Evolutionary conservation across 2,113 vertebrate species (phyloP).

Genomic region (Heterotilapia buettikoferi): DNA sequence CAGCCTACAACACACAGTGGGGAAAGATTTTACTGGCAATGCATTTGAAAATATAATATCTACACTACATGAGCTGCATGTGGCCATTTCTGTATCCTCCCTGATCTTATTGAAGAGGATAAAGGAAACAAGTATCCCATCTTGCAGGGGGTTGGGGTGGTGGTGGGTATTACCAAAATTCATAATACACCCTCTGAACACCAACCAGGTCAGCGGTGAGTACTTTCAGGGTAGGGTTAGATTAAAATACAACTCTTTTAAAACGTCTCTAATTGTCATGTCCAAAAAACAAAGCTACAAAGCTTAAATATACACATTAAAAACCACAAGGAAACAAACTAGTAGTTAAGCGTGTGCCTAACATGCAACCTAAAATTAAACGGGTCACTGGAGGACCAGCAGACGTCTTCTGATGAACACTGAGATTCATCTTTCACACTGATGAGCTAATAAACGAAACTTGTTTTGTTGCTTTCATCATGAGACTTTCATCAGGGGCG

Average conservation of each 20-base stretch:
- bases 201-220: neutral
- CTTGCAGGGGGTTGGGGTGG: rapidly evolving
- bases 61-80: neutral
- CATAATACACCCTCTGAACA: neutral
- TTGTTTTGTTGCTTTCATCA: neutral
- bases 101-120: neutral
- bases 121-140: rapidly evolving
- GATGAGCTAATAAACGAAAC: neutral
- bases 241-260: neutral
- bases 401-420: neutral
- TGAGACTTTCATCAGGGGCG: neutral
- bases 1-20: neutral
- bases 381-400: neutral
- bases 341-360: neutral
- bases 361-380: neutral
- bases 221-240: neutral
- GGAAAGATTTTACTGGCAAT: neutral
- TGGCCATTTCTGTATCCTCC: neutral
- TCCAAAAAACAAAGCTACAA: neutral
- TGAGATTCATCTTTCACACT: rapidly evolving
- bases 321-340: neutral
- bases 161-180: neutral
- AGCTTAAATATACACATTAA: neutral
- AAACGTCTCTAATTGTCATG: neutral
- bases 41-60: neutral